phyloP scores from a whole-genome alignment of 1,140 invertebrate genomes.

The Anastatus disparis region DNA sequence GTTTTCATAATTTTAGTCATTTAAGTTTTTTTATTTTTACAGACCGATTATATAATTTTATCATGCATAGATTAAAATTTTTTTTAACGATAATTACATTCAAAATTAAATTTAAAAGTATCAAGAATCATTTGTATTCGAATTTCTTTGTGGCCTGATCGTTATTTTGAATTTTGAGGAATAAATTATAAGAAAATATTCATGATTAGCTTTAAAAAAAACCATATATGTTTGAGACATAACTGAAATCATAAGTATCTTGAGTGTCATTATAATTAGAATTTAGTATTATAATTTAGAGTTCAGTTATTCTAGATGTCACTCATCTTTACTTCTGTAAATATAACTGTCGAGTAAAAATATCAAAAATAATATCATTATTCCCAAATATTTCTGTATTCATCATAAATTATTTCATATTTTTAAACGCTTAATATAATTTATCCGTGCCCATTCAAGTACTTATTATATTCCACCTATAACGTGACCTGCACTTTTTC shows the following conservation, averaged over 20 bases:
- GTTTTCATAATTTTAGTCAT: no score
- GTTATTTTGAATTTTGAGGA: no score
- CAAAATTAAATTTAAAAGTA: not conserved
- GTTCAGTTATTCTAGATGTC: constrained; percentile 67
- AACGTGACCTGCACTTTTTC: constrained; percentile 34
- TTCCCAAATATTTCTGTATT: constrained; percentile 47
- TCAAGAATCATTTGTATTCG: no score
- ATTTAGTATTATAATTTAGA: constrained; percentile 52
- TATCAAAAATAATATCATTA: constrained; percentile 46
- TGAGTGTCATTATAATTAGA: constrained; percentile 59
- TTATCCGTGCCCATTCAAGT: constrained; percentile 40
- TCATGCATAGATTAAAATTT: not conserved
- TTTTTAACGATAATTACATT: constrained; percentile 1
- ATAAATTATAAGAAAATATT: constrained; percentile 18
- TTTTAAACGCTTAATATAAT: constrained; percentile 39
- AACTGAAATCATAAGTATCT: constrained; percentile 36
- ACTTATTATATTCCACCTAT: constrained; percentile 26
- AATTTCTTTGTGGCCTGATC: no score
- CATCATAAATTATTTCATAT: constrained; percentile 47
- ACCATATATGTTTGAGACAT: constrained; percentile 43
- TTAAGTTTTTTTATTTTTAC: no score
- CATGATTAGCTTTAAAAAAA: constrained; percentile 40
- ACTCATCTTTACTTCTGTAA: constrained; percentile 59
- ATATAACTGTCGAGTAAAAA: constrained; percentile 33
- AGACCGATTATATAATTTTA: not conserved